Evolutionary conservation across 30 jellyfish, hydroid and myxozoan genomes (phyloP), one percentile per base, ranked within the genome.

Genomic region (Sanderia malayensis): DNA sequence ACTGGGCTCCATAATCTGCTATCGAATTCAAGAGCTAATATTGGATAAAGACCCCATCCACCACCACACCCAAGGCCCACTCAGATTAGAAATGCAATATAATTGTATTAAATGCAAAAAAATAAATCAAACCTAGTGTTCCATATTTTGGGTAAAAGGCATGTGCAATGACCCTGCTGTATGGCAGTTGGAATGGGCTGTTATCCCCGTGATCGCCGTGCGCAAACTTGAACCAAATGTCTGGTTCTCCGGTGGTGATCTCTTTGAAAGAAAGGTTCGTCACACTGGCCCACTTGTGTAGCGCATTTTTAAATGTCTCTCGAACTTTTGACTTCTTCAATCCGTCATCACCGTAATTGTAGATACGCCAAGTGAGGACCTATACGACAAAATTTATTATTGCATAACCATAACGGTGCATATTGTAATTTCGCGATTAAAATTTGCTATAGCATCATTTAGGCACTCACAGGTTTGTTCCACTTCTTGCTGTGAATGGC

Each of bases 111-210:
- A n/a, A n/a, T n/a, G n/a, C n/a, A n/a, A n/a, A n/a, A n/a, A n/a
- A n/a, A n/a, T n/a, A n/a, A n/a, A n/a, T n/a, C n/a, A n/a, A n/a
- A 78, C 89, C 89, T 46, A 49, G 67, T 63, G 58, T 49, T 33
- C 64, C 46, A 61, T 75, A 62, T 15, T 82, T 76, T 1, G 99
- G 99, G 52, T 93, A 93, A 44, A 61, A 93, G 17, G 99, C 99
- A 75, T 93, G 99, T 1, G 99, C 99, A 22, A 93, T 69, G 23
- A 87, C 89, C 1, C 99, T 95, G 63, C 94, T 96, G 75, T 78
- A 66, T 24, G 79, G 93, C 0, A 88, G 80, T 63, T 81, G 89
- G 73, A 93, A 93, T 0, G 95, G 94, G 26, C 88, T 77, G 4
- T 95, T 81, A 52, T 93, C 99, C 31, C 84, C 80, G 61, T 93